Base-by-base conservation (phyloP, 2,888 invertebrate genomes). In the Syrista parreyssii region DNA sequence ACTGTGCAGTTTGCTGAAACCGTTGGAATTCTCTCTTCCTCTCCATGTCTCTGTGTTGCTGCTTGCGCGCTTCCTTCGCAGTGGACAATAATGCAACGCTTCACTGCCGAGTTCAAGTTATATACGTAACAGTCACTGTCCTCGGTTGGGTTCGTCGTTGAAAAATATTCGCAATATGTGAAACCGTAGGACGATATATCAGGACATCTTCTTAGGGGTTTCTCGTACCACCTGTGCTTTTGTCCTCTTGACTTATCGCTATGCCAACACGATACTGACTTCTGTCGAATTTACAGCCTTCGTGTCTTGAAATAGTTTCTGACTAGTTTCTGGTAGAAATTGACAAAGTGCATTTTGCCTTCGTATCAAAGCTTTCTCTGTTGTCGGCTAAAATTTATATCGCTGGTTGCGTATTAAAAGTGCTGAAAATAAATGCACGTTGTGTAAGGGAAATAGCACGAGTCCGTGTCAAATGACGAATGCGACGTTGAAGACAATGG, bases 101-200 rank as follows among this genome's bases (percentile, higher is more conserved):
- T 55, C 23, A 23, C 3, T 55, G 55, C 55, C 15, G 1, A 55
- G 55, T 55, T 55, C 71, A 2, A 31, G 71, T 71, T 31, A 31
- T 12, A 11, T 33, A 55, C 12, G 40, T 40, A 30, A 23, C 31
- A 31, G 33, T 71, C 71, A 31, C 71, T 71, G 12, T 71, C 31
- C 15, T 31, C 31, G 71, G n/a, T 71, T 23, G 71, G 32, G 32
- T 31, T 71, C 31, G 71, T 23, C 71, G 71, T 31, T 71, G 71
- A 71, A 71, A 71, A 71, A 71, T 71, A 31, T 33, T 33, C 31
- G 31, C 71, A 71, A 71, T 71, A 31, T 31, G 71, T 6, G 12
- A 71, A 71, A 71, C 71, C 23, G 15, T 71, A 15, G 71, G 32
- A 71, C 31, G 71, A 71, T 71, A 71, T 71, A 71, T 71, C 71